Evolutionary conservation across 2,888 invertebrate genomes (phyloP).

Genomic region (Chrysina gloriosa): DNA sequence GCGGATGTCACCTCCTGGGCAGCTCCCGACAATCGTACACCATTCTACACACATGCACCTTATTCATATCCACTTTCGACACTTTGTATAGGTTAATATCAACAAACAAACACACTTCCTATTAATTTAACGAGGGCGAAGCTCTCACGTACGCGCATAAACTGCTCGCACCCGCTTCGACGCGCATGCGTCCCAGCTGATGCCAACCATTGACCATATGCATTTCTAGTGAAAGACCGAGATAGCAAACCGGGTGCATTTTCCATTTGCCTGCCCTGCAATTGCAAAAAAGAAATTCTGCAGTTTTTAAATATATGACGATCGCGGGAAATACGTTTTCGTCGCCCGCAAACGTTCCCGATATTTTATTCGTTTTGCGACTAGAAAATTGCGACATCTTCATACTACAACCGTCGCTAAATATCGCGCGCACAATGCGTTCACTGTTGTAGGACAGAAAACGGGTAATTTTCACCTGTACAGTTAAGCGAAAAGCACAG

Average conservation of each 20-base stretch:
- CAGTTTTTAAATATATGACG: slow-evolving; percentile 3
- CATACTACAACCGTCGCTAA: neutral
- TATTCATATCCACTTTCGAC: slow-evolving; percentile 49
- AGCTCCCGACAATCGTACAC: slow-evolving; percentile 35
- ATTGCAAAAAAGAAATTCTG: slow-evolving; percentile 26
- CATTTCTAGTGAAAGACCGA: slow-evolving; percentile 40
- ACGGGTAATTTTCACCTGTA: slow-evolving; percentile 32
- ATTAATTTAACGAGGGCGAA: slow-evolving; percentile 55
- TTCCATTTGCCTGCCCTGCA: slow-evolving; percentile 39
- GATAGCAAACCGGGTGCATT: slow-evolving; percentile 43
- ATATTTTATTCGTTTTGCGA: neutral
- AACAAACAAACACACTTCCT: slow-evolving; percentile 61
- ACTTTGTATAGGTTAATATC: slow-evolving; percentile 62
- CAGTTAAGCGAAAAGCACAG: slow-evolving; percentile 28
- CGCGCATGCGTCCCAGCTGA: slow-evolving; percentile 54
- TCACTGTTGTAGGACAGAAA: slow-evolving; percentile 6
- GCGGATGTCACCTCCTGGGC: slow-evolving; percentile 42
- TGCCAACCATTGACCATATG: slow-evolving; percentile 49
- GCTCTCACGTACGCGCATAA: slow-evolving; percentile 62
- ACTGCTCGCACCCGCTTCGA: slow-evolving; percentile 57
- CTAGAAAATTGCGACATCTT: neutral
- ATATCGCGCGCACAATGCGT: slow-evolving; percentile 6
- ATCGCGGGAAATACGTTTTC: neutral
- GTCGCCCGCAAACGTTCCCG: neutral
- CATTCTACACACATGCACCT: slow-evolving; percentile 36